Evolutionary conservation across 1,140 invertebrate genomes (phyloP), one percentile per base, ranked within the genome.

Genomic region (Cyrtorhinus lividipennis): DNA sequence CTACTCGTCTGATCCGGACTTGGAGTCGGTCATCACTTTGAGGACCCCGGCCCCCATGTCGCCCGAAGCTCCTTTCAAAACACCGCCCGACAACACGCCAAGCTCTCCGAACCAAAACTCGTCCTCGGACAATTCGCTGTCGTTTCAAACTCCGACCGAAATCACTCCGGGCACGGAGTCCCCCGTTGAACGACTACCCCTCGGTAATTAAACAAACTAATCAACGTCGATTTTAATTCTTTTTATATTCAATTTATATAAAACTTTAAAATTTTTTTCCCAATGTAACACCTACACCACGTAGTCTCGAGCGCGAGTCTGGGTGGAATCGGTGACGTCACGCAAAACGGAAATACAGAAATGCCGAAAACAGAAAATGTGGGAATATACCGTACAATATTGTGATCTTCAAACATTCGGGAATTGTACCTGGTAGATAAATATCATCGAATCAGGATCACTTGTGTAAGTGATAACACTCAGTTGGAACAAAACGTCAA

Each of bases 61-160:
- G 3, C 48, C 48, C 2, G 60, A 61, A 45, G 27, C 44, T 38
- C 60, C 60, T 24, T 66, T 26, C 56, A 66, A 66, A 63, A 66
- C 66, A 3, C 66, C 66, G 13, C 59, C 63, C 24, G 66, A 66
- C 24, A 56, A 26, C 18, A 62, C 23, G 15, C 63, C 66, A 24
- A 57, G 46, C 18, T 18, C 63, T 13, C 66, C 24, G 30, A 65
- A 60, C 2, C 59, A 46, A 12, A 62, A 65, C 2, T 65, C 66
- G 1, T 57, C 57, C 5, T 66, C 65, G 1, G 62, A 66, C 26
- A 62, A 62, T 1, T 62, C 62, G 0, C 62, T 64, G 24, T 59
- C 59, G 20, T 67, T 65, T 27, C 66, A 66, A 48, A 67, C 66
- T 8, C 64, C 64, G 1, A 62, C 64, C 2, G 61, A 65, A 23